Base-by-base conservation (phyloP, 2,888 invertebrate species). In the Cataglyphis rosenhaueri region DNA sequence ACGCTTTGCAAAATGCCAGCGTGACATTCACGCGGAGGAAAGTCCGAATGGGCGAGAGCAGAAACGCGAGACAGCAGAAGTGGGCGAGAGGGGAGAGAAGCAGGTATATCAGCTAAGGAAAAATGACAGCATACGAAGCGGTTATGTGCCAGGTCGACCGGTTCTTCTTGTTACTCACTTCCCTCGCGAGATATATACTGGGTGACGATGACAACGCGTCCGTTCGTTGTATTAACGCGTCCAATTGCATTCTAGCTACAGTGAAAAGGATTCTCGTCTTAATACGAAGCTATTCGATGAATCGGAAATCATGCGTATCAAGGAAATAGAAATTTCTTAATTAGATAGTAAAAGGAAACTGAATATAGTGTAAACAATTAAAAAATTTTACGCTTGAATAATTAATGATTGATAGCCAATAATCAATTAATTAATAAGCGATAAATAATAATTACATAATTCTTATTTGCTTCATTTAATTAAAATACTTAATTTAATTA, bases 161-260 rank as follows among this genome's bases (percentile, higher is more conserved):
- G 88, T 89, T 89, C 85, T 89, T 88, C 89, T 88, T 83, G 88
- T 89, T 88, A 86, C 81, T 82, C 84, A 86, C 86, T 88, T 88
- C 85, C 88, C 86, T 81, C 61, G 83, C 81, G 82, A 86, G 84
- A 86, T 85, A 81, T 88, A 84, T 81, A 84, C 85, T 78, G 84
- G 86, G 86, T 87, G 87, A 88, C 83, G 82, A 78, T 75, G 79
- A 79, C 57, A 79, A 62, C 61, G 68, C 66, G 68, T 38, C 32
- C 61, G 44, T 41, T 25, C 48, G 1, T 29, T 62, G 57, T 81
- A 59, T 66, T 79, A 61, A n/a, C 32, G 32, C 52, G 38, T 29
- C 6, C 25, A 44, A 25, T 57, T 21, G 44, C 59, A 44, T 59
- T 44, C 44, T 41, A 18, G 25, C 21, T 25, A 35, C n/a, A 12